Percentiles rank a stretch among this genome's conserved stretches.
These are phyloP conservation scores for Amblyjoppa proteus DNA, from an alignment of 2,888 invertebrate species.

Conservation along the genomic window DNA sequence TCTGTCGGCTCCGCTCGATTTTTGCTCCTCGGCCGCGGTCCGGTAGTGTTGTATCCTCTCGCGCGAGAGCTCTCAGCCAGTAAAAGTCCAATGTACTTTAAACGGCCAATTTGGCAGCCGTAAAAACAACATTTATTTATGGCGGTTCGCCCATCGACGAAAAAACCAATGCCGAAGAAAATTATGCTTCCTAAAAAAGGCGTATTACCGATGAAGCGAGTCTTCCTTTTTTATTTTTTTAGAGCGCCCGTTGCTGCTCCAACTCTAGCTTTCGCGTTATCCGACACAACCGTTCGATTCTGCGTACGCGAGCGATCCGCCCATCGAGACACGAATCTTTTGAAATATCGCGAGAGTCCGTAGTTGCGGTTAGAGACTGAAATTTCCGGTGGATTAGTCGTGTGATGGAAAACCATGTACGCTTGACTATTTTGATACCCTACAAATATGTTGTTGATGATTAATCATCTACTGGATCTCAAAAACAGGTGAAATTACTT, in stretches of 20 bases:
- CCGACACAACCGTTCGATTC: slow-evolving; percentile 36
- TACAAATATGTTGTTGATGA: too few relatives aligned
- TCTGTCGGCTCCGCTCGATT: slow-evolving; percentile 25
- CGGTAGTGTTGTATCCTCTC: slow-evolving; percentile 61
- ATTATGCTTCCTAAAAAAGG: slow-evolving; percentile 79
- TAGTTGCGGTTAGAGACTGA: neutral
- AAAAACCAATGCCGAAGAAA: slow-evolving; percentile 77
- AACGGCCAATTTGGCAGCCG: slow-evolving; percentile 84
- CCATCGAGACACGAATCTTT: slow-evolving; percentile 44
- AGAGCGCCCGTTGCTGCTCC: slow-evolving; percentile 44
- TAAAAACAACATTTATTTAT: slow-evolving; percentile 85
- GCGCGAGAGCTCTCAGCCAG: slow-evolving; percentile 68
- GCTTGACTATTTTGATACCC: too few relatives aligned
- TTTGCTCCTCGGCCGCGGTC: slow-evolving; percentile 21
- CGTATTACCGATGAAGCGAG: slow-evolving; percentile 73
- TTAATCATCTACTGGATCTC: too few relatives aligned
- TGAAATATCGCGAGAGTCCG: slow-evolving; percentile 11
- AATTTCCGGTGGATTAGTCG: neutral
- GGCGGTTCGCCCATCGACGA: slow-evolving; percentile 80
- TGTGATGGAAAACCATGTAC: too few relatives aligned
- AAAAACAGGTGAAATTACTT: too few relatives aligned
- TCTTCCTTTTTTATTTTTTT: slow-evolving; percentile 61
- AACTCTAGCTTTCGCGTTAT: slow-evolving; percentile 41
- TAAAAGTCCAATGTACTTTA: slow-evolving; percentile 82
- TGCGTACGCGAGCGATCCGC: slow-evolving; percentile 45